Evolutionary conservation across 1,140 invertebrate genomes (phyloP).

Genomic region (Orchestia grillus): DNA sequence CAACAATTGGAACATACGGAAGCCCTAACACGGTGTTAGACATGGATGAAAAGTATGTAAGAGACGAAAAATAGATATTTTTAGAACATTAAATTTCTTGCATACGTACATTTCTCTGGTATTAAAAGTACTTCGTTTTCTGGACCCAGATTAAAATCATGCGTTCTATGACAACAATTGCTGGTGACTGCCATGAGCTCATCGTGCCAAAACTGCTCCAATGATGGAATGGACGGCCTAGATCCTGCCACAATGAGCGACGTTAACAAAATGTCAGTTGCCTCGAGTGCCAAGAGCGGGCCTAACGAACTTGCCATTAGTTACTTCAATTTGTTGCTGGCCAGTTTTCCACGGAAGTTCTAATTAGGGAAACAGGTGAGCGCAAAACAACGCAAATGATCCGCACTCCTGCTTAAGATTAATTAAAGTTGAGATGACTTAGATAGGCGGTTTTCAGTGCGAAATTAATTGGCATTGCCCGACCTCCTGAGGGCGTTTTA

Average conservation of each 20-base stretch:
- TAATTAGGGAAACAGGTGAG: slow-evolving; percentile 7
- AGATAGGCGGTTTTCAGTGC: not conserved
- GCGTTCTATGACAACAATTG: too few species aligned
- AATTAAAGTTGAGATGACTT: not conserved
- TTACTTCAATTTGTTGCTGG: not conserved
- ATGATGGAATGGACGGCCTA: not conserved
- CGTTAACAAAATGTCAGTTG: not conserved
- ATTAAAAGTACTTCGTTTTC: too few species aligned
- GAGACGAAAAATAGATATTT: too few species aligned
- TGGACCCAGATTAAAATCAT: too few species aligned
- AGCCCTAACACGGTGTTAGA: too few species aligned
- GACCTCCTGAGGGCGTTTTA: not conserved
- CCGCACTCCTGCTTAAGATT: not conserved
- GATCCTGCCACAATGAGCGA: not conserved
- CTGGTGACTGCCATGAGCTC: too few species aligned
- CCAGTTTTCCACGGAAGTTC: not conserved
- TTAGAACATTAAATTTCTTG: too few species aligned
- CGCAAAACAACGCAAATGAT: not conserved
- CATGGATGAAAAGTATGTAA: too few species aligned
- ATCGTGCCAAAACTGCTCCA: too few species aligned
- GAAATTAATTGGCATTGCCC: not conserved
- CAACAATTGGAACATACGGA: too few species aligned
- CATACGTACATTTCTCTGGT: too few species aligned
- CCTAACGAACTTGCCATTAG: not conserved
- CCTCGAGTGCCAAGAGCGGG: not conserved